Percentiles rank a stretch among this genome's conserved stretches.
Conservation (phyloP, 1,140 invertebrate genomes). For the Leptestheria dahalacensis region DNA sequence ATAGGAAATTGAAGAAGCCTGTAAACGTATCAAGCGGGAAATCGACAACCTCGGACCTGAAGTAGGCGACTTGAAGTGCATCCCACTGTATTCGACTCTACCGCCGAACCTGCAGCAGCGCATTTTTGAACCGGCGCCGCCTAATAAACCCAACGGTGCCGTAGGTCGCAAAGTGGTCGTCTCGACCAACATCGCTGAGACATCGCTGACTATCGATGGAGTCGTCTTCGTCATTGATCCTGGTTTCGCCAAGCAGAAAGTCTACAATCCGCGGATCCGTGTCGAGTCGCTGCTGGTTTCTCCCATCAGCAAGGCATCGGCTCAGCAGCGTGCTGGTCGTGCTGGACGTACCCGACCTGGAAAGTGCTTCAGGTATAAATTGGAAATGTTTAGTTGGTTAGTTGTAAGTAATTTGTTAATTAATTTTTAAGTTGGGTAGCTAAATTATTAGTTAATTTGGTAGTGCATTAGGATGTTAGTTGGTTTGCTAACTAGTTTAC, state of each 20-base stretch:
- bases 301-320: conserved; percentile 98
- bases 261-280: conserved; percentile 91
- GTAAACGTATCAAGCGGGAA: conserved; percentile 92
- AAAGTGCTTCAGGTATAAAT: conserved; percentile 67
- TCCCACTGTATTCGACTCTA: conserved; percentile 94
- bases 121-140: conserved; percentile 92
- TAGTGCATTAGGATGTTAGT: too few relatives aligned
- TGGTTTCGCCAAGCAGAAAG: conserved; percentile 99
- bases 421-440: background rate
- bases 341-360: conserved; percentile 93
- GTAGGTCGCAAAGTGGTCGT: conserved; percentile 92
- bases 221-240: conserved; percentile 99
- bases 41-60: conserved; percentile 92
- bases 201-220: conserved; percentile 96
- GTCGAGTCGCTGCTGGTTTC: conserved; percentile 96
- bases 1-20: conserved; percentile 97
- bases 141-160: conserved; percentile 80
- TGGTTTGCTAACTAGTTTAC: too few relatives aligned
- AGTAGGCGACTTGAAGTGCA: conserved; percentile 93
- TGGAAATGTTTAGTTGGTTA: background rate
- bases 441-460: too few relatives aligned
- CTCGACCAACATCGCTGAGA: conserved; percentile 98
- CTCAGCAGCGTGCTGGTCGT: conserved; percentile 92
- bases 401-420: background rate
- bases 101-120: conserved; percentile 94